Percentiles rank a stretch among this genome's conserved stretches.
Evolutionary conservation across 2,113 vertebrate species (phyloP).

Genomic region (mouse (Mus musculus)): GRCm39 chr11:71434001-71434500

Average conservation of each 20-base stretch:
- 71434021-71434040: neutral
- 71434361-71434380: neutral
- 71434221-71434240: neutral
- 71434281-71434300: neutral
- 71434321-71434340: neutral
- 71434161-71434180: neutral
- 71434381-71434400: fast-evolving
- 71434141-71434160: neutral
- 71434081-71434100: neutral
- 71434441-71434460: neutral
- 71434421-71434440: neutral
- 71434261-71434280: neutral
- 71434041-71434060: fast-evolving
- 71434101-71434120: neutral
- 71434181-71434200: neutral
- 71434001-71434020: neutral
- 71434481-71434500: neutral
- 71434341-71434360: neutral
- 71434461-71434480: neutral
- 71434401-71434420: neutral
- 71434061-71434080: neutral
- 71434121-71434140: neutral
- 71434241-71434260: neutral
- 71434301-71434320: neutral
- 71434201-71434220: neutral